Conservation (phyloP, 2,797 vertebrate species). For the Aratinga solstitialis region DNA sequence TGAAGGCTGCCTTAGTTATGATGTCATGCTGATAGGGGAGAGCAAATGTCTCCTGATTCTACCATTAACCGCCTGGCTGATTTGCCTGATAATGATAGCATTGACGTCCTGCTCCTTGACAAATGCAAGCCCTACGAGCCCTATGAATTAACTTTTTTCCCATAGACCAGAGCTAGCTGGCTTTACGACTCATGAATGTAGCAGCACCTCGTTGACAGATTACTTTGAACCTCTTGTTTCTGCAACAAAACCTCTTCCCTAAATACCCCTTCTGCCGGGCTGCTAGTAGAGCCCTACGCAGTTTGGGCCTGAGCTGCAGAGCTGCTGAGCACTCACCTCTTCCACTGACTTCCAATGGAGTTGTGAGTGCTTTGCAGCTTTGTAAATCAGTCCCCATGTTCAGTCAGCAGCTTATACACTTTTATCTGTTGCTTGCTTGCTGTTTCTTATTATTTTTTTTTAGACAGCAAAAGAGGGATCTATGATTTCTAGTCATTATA, state of each 20-base stretch:
- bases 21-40: slow-evolving; percentile 88
- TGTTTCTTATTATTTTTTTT: neutral
- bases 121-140: slow-evolving; percentile 77
- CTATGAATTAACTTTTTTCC: slow-evolving; percentile 81
- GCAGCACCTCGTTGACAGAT: slow-evolving; percentile 24
- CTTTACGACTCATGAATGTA: slow-evolving; percentile 27
- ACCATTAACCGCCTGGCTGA: slow-evolving; percentile 88
- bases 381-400: slow-evolving; percentile 19
- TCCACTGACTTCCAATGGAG: slow-evolving; percentile 13
- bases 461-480: slow-evolving; percentile 43
- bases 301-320: slow-evolving; percentile 18
- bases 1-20: slow-evolving; percentile 85
- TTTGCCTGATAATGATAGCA: slow-evolving; percentile 87
- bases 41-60: slow-evolving; percentile 90
- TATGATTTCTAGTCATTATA: slow-evolving; percentile 42
- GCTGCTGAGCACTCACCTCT: slow-evolving; percentile 12
- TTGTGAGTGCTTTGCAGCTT: slow-evolving; percentile 34
- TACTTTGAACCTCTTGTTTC: neutral
- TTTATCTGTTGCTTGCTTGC: neutral
- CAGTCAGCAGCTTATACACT: slow-evolving; percentile 5
- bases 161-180: slow-evolving; percentile 57
- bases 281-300: neutral
- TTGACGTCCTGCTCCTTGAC: slow-evolving; percentile 83
- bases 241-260: neutral
- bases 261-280: neutral